These are phyloP conservation scores for Elegia similella DNA, from an alignment of 2,888 invertebrate genomes.

Conservation along the genomic window DNA sequence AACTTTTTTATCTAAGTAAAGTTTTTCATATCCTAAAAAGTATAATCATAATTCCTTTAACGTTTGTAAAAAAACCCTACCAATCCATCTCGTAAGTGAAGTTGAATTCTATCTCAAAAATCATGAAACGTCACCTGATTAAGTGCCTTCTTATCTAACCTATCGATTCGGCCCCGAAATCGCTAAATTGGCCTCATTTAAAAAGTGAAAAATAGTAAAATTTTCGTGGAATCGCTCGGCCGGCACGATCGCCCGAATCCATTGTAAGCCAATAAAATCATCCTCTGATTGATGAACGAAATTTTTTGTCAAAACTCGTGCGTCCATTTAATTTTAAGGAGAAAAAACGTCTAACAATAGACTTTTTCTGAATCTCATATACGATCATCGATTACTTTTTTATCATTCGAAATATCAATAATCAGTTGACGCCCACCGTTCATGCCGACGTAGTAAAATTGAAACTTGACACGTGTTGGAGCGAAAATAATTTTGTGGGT, in stretches of 20 bases:
- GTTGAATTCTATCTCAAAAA: neutral
- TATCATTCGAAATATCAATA: conserved; percentile 78
- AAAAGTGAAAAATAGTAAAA: conserved; percentile 58
- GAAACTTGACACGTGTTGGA: conserved; percentile 80
- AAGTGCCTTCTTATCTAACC: conserved; percentile 14
- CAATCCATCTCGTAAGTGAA: neutral
- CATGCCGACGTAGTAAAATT: conserved; percentile 78
- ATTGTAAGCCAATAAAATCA: conserved; percentile 74
- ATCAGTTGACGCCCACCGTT: conserved; percentile 81
- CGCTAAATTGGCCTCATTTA: conserved; percentile 63
- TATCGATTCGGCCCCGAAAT: conserved; percentile 23
- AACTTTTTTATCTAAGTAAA: too few relatives aligned
- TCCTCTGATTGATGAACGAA: conserved; percentile 75
- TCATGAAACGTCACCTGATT: neutral
- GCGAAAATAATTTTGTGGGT: conserved; percentile 77
- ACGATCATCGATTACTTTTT: conserved; percentile 81
- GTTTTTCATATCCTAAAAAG: too few relatives aligned
- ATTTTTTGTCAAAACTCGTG: conserved; percentile 67
- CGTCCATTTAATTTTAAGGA: conserved; percentile 60
- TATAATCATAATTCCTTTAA: too few relatives aligned
- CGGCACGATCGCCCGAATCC: conserved; percentile 56
- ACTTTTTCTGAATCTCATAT: conserved; percentile 63
- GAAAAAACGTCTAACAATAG: conserved; percentile 70
- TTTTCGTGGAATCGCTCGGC: conserved; percentile 67
- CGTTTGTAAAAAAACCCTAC: too few relatives aligned